These are phyloP conservation scores for Arctia plantaginis DNA, from an alignment of 2,888 invertebrate genomes.

Conservation along the genomic window DNA sequence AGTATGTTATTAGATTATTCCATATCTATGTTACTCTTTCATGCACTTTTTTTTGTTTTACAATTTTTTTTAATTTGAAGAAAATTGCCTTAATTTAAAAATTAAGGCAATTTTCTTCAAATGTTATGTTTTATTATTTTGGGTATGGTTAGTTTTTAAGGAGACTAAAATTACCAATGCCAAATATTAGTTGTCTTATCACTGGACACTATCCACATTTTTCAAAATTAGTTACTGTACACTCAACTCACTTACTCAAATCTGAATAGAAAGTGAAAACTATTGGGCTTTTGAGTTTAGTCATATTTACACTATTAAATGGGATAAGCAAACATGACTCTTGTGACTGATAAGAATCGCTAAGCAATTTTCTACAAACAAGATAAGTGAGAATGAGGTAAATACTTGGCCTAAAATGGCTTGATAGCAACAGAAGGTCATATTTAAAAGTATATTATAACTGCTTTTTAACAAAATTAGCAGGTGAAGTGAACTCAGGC, in stretches of 20 bases:
- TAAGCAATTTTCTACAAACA: conserved; percentile 24
- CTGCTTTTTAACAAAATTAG: not conserved
- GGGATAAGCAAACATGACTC: conserved; percentile 42
- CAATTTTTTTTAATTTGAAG: too few relatives aligned
- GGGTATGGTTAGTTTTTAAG: not conserved
- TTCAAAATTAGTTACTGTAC: conserved; percentile 5
- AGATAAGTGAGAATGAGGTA: conserved; percentile 39
- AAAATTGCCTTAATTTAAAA: too few relatives aligned
- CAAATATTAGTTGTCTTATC: conserved; percentile 25
- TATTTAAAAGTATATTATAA: not conserved
- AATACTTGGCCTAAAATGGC: conserved; percentile 30
- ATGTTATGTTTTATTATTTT: not conserved
- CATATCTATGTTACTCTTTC: too few relatives aligned
- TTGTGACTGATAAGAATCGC: conserved; percentile 43
- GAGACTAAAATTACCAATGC: conserved; percentile 27
- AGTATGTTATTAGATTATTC: too few relatives aligned
- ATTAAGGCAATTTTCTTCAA: too few relatives aligned
- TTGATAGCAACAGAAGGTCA: conserved; percentile 11
- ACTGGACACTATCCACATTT: conserved; percentile 19
- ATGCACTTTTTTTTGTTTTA: too few relatives aligned
- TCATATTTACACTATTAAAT: conserved; percentile 21
- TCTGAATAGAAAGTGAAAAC: conserved; percentile 9
- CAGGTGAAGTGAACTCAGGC: not conserved
- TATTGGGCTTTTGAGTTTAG: conserved; percentile 13
- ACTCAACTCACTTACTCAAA: too few relatives aligned